Base-by-base conservation (phyloP, 2,888 invertebrate genomes). In the Cyaniris semiargus region DNA sequence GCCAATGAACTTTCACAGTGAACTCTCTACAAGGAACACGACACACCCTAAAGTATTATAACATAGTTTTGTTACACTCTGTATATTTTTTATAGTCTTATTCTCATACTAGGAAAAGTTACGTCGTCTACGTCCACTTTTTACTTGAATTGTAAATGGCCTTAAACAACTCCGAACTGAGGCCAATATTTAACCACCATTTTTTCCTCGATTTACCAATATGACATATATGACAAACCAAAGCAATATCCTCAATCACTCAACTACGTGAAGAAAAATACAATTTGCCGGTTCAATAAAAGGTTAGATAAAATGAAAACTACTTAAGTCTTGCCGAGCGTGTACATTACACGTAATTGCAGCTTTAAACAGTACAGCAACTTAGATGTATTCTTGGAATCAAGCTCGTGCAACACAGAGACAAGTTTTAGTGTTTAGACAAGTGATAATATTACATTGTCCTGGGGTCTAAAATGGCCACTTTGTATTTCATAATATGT, bases 321-420 rank as follows among this genome's bases (percentile, higher is more conserved):
- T 66, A 6, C 66, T 31, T 66, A 66, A 66, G 60, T 27, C 66
- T 31, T 66, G 66, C 66, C 66, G 66, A 31, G 66, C 27, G 66
- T 31, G 27, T 66, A 66, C 66, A 66, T 66, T 66, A 66, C 27
- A 53, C 18, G 44, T 44, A 53, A 18, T 5, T 53, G 18, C 53
- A 53, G 48, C 4, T 15, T 3, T 1, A 53, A 18, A 53, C 53
- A 53, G 53, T 53, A 53, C 18, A 53, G 1, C 1, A 53, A 53
- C 48, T 18, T 53, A 44, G 44, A 44, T 44, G 10, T 18, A 0
- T 53, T 53, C 4, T 18, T 53, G 4, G 18, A 18, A 53, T 53
- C 5, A 10, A 44, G 10, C 38, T 53, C 18, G 18, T 53, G 4
- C 48, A 4, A 4, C 48, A 18, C 15, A 5, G 13, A 15, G 10